Conservation (phyloP, 1,140 invertebrate genomes). For the Paramacrobiotus metropolitanus region DNA sequence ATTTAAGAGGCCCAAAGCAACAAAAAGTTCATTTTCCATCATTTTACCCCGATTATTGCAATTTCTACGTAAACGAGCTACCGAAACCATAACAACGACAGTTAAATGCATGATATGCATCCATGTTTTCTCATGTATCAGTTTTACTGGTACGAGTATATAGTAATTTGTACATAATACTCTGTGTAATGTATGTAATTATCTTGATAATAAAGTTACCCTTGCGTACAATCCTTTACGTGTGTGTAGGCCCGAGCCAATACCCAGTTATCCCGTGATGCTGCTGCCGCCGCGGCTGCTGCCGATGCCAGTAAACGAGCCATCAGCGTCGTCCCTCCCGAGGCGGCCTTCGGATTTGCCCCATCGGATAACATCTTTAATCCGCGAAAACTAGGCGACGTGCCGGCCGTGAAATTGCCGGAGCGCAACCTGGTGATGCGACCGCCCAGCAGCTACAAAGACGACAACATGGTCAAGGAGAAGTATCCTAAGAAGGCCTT, state of each 20-base stretch:
- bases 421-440: neutral
- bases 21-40: too few species aligned
- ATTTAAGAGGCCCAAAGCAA: too few species aligned
- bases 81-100: too few species aligned
- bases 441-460: neutral
- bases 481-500: neutral
- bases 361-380: constrained; percentile 4
- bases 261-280: too few species aligned
- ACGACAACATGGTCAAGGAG: neutral
- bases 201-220: neutral
- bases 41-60: too few species aligned
- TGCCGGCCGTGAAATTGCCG: neutral
- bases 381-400: neutral
- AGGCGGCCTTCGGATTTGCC: neutral
- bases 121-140: too few species aligned
- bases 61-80: too few species aligned
- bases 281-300: neutral
- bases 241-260: too few species aligned
- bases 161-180: neutral
- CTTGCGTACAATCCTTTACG: too few species aligned
- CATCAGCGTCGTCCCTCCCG: neutral
- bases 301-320: neutral
- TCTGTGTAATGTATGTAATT: neutral
- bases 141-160: too few species aligned
- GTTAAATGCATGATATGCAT: too few species aligned